phyloP scores from a whole-genome alignment of 2,113 vertebrate species.

The Erinaceus europaeus region DNA sequence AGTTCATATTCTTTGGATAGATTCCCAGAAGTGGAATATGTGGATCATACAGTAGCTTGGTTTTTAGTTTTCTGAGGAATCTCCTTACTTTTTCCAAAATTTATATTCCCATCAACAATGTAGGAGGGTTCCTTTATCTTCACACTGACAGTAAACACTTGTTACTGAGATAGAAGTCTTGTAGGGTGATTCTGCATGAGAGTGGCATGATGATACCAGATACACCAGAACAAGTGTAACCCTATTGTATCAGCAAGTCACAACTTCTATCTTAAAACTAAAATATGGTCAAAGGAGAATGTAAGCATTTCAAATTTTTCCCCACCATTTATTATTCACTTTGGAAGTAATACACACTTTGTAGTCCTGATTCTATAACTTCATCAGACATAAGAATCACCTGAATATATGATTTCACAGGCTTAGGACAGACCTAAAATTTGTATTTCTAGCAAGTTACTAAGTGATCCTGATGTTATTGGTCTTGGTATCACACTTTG shows the following conservation, averaged over 20 bases:
- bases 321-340: not conserved
- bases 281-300: not conserved
- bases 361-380: not conserved
- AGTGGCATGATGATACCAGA: not conserved
- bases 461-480: not conserved
- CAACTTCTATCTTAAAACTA: not conserved
- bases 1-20: not conserved
- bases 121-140: not conserved
- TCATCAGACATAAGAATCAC: not conserved
- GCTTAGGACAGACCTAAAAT: not conserved
- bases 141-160: not conserved
- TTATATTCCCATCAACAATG: not conserved
- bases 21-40: no score
- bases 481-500: no score
- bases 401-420: not conserved
- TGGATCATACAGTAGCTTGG: not conserved
- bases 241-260: rapidly evolving
- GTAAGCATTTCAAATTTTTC: not conserved
- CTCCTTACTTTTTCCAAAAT: not conserved
- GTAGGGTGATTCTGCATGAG: not conserved
- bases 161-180: not conserved
- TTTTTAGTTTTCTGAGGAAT: not conserved
- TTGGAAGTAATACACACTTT: no score
- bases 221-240: not conserved
- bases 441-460: not conserved